Conservation (phyloP, 2,888 invertebrate species). For the Hydraecia micacea region DNA sequence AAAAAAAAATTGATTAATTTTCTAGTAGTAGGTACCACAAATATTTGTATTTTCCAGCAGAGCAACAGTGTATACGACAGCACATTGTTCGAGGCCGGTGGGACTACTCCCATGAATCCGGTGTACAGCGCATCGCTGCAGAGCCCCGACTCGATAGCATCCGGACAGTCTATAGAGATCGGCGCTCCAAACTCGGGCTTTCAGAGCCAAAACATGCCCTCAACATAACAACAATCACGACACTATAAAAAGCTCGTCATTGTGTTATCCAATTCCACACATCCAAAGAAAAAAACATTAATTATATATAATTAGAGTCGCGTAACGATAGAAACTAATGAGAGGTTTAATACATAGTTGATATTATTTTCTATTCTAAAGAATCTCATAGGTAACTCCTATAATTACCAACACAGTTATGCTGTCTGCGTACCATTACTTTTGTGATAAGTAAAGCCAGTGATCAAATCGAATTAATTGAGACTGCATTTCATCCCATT, state of each 20-base stretch:
- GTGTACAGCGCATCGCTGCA: slow-evolving; percentile 93
- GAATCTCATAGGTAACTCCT: slow-evolving; percentile 63
- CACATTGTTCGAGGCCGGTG: slow-evolving; percentile 92
- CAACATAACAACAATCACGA: slow-evolving; percentile 82
- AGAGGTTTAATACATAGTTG: slow-evolving; percentile 54
- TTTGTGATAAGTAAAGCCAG: slow-evolving; percentile 81
- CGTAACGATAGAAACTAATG: slow-evolving; percentile 60
- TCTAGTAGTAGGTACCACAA: slow-evolving; percentile 1
- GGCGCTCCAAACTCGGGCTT: slow-evolving; percentile 74
- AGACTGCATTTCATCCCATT: slow-evolving; percentile 80
- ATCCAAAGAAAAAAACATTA: slow-evolving; percentile 71
- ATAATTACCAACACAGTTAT: slow-evolving; percentile 45
- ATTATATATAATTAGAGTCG: slow-evolving; percentile 65
- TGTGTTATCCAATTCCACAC: slow-evolving; percentile 63
- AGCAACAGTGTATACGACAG: slow-evolving; percentile 94
- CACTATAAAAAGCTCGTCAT: slow-evolving; percentile 58
- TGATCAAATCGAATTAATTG: slow-evolving; percentile 81
- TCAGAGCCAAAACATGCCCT: slow-evolving; percentile 78
- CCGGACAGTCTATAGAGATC: slow-evolving; percentile 86
- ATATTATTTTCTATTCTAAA: slow-evolving; percentile 64
- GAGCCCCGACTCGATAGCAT: slow-evolving; percentile 93
- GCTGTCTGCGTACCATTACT: slow-evolving; percentile 57
- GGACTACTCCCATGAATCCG: slow-evolving; percentile 92
- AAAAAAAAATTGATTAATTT: neutral
- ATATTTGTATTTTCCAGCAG: slow-evolving; percentile 79